These are phyloP conservation scores for Drosophila vallismaia DNA, from an alignment of 2,888 invertebrate genomes.

Conservation along the genomic window DNA sequence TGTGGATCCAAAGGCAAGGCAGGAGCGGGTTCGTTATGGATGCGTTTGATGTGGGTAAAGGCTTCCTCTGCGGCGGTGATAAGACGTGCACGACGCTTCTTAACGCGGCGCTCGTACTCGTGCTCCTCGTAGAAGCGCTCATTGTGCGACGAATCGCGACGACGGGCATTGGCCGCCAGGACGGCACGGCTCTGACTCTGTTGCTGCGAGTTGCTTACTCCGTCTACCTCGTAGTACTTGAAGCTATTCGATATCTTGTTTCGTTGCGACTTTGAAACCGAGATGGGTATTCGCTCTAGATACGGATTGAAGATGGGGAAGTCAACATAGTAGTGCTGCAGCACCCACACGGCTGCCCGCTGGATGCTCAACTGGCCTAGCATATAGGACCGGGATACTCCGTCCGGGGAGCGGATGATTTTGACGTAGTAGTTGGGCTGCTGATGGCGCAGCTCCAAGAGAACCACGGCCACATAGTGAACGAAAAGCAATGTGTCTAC, in stretches of 20 bases:
- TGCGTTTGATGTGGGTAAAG: slow-evolving; percentile 97
- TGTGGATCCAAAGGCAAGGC: slow-evolving; percentile 95
- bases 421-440: slow-evolving; percentile 95
- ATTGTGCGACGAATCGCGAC: slow-evolving; percentile 96
- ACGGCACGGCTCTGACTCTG: slow-evolving; percentile 89
- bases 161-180: slow-evolving; percentile 90
- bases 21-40: slow-evolving; percentile 89
- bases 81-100: slow-evolving; percentile 94
- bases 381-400: slow-evolving; percentile 94
- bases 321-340: slow-evolving; percentile 97
- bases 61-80: slow-evolving; percentile 98
- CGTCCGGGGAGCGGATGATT: slow-evolving; percentile 97
- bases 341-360: slow-evolving; percentile 96
- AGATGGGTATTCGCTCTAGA: slow-evolving; percentile 94
- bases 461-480: slow-evolving; percentile 95
- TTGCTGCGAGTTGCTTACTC: slow-evolving; percentile 88
- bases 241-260: slow-evolving; percentile 91
- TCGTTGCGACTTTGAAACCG: slow-evolving; percentile 91
- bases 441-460: slow-evolving; percentile 96
- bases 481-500: slow-evolving; percentile 97
- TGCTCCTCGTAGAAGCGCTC: slow-evolving; percentile 99
- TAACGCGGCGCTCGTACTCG: slow-evolving; percentile 96
- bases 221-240: slow-evolving; percentile 99
- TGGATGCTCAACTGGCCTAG: slow-evolving; percentile 97
- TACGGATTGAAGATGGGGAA: slow-evolving; percentile 99